Conservation (phyloP, 2,797 vertebrate genomes). For the Lacerta agilis region DNA sequence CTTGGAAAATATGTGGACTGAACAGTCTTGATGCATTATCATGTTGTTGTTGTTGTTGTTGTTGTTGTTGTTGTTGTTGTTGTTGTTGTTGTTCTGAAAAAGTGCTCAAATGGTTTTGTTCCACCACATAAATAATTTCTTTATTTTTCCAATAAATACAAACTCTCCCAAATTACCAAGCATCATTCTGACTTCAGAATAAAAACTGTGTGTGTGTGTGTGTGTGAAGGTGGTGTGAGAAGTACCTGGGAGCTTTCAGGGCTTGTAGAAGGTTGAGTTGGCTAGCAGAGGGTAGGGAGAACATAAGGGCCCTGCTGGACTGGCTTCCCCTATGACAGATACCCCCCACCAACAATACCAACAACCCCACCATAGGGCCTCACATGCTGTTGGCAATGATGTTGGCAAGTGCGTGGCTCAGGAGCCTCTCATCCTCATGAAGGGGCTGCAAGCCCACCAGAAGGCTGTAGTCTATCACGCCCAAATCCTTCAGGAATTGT, state of each 20-base stretch:
- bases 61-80: slow-evolving; percentile 24
- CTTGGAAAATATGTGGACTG: slow-evolving; percentile 94
- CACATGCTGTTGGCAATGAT: slow-evolving; percentile 83
- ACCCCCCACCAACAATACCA: too few species aligned
- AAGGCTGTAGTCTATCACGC: slow-evolving; percentile 90
- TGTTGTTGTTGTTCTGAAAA: slow-evolving; percentile 43
- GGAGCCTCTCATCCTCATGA: slow-evolving; percentile 81
- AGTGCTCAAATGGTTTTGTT: slow-evolving; percentile 70
- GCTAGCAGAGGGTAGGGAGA: too few species aligned
- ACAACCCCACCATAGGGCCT: slow-evolving; percentile 19
- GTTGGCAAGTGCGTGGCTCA: slow-evolving; percentile 76
- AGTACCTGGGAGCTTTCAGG: too few species aligned
- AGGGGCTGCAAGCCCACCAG: slow-evolving; percentile 86
- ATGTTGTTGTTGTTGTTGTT: background rate
- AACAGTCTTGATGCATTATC: slow-evolving; percentile 68
- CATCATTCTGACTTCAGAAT: too few species aligned
- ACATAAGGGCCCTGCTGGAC: too few species aligned
- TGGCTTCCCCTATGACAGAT: too few species aligned
- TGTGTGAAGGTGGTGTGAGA: too few species aligned
- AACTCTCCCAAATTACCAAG: too few species aligned
- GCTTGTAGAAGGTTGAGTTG: too few species aligned
- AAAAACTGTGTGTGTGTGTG: too few species aligned
- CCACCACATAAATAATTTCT: slow-evolving; percentile 61
- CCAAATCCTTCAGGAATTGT: slow-evolving; percentile 81
- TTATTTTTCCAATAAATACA: too few species aligned